Evolutionary conservation across 2,888 invertebrate species (phyloP).

Genomic region (Cyrtodaria siliqua): DNA sequence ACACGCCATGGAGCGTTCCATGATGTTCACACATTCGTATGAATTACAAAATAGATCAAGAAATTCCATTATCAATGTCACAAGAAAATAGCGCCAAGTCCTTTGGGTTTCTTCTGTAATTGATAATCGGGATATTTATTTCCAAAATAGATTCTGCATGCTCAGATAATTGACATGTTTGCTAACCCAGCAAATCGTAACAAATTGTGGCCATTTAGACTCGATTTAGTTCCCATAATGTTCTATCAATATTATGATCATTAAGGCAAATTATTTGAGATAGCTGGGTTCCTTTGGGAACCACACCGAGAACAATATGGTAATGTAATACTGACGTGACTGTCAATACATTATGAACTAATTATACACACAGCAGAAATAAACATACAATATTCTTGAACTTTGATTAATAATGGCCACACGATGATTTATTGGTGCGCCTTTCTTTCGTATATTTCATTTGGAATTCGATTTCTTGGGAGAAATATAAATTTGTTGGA

Average conservation of each 20-base stretch:
- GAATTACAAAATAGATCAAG: constrained; percentile 69
- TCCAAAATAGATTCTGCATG: constrained; percentile 54
- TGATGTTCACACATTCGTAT: constrained; percentile 61
- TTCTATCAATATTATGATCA: constrained; percentile 55
- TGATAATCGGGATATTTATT: constrained; percentile 67
- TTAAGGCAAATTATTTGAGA: constrained; percentile 59
- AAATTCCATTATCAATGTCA: constrained; percentile 67
- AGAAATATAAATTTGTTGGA: too few relatives aligned
- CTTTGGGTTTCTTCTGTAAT: constrained; percentile 60
- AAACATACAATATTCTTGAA: constrained; percentile 49
- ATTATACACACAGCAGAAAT: constrained; percentile 53
- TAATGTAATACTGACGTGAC: constrained; percentile 56
- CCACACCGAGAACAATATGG: constrained; percentile 35
- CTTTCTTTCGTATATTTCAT: constrained; percentile 1
- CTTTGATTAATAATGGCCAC: constrained; percentile 60
- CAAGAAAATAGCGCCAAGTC: constrained; percentile 58
- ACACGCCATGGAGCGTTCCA: constrained; percentile 62
- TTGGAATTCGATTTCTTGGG: too few relatives aligned
- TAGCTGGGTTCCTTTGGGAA: constrained; percentile 38
- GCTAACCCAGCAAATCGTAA: constrained; percentile 58
- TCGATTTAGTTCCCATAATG: constrained; percentile 61
- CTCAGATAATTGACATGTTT: constrained; percentile 68
- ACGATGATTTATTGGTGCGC: background rate
- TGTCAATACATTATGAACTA: constrained; percentile 61
- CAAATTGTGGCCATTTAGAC: constrained; percentile 65